Evolutionary conservation across 2,797 vertebrate species (phyloP).

Genomic region (Hozukius guyotensis): DNA sequence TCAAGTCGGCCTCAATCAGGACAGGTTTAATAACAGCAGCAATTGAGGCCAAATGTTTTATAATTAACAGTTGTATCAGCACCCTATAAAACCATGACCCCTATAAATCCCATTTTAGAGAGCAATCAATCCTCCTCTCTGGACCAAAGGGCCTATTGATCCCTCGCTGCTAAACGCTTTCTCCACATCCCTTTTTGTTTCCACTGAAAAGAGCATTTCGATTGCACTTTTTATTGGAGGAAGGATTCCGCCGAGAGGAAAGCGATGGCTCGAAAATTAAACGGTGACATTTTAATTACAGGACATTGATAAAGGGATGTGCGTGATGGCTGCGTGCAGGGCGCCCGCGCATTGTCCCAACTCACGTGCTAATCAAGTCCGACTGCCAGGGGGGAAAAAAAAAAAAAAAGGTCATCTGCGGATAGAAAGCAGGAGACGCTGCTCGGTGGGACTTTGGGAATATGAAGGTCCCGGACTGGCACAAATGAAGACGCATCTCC

Average conservation of each 20-base stretch:
- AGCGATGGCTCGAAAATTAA: slow-evolving; percentile 89
- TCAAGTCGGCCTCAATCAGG: slow-evolving; percentile 86
- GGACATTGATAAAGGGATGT: slow-evolving; percentile 91
- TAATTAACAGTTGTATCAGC: slow-evolving; percentile 95
- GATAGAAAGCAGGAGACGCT: slow-evolving; percentile 57
- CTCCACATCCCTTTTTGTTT: slow-evolving; percentile 77
- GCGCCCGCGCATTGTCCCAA: slow-evolving; percentile 72
- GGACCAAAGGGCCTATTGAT: slow-evolving; percentile 87
- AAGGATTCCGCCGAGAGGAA: slow-evolving; percentile 88
- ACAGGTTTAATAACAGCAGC: slow-evolving; percentile 92
- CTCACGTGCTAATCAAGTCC: slow-evolving; percentile 80
- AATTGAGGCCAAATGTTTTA: slow-evolving; percentile 91
- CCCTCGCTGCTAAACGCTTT: slow-evolving; percentile 80
- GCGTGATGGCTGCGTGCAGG: slow-evolving; percentile 79
- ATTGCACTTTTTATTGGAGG: slow-evolving; percentile 91
- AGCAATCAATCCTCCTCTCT: slow-evolving; percentile 90
- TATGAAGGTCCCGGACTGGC: slow-evolving; percentile 46
- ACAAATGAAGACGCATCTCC: slow-evolving; percentile 79
- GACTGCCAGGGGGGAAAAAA: slow-evolving; percentile 54
- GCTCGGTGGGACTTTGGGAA: slow-evolving; percentile 67
- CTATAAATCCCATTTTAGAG: slow-evolving; percentile 96
- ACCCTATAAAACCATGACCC: slow-evolving; percentile 93
- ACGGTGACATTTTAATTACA: slow-evolving; percentile 98
- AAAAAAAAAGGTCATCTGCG: slow-evolving; percentile 72
- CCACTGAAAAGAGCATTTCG: slow-evolving; percentile 88